A percentile compares a stretch with the other conserved stretches of the same genome.
Evolutionary conservation across 1,140 invertebrate species (phyloP).

Genomic region (Diorhabda sublineata): DNA sequence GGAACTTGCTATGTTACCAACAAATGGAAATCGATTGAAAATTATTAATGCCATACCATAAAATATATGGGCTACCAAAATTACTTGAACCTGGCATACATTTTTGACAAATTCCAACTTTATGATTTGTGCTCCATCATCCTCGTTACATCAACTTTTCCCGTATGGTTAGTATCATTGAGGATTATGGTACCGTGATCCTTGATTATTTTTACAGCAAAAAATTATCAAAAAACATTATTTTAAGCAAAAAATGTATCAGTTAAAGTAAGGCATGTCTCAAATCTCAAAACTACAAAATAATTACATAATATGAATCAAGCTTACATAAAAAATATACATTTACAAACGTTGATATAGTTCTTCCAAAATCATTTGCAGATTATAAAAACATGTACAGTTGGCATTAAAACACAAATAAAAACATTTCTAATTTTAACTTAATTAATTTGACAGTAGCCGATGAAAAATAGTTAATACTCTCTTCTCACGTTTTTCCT

Average conservation of each 20-base stretch:
- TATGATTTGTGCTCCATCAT: neutral
- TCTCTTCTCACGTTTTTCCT: neutral
- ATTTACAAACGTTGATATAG: too few relatives aligned
- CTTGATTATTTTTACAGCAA: slow-evolving; percentile 12
- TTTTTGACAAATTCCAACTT: neutral
- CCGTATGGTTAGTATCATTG: slow-evolving; percentile 11
- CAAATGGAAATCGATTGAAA: too few relatives aligned
- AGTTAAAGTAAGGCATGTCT: too few relatives aligned
- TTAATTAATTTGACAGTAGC: neutral
- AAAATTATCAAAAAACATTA: neutral
- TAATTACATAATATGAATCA: neutral
- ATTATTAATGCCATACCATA: too few relatives aligned
- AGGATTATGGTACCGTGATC: neutral
- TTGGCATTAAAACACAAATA: too few relatives aligned
- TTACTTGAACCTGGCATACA: too few relatives aligned
- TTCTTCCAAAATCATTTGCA: too few relatives aligned
- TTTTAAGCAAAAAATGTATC: slow-evolving; percentile 1
- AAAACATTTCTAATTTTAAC: neutral
- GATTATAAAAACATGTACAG: too few relatives aligned
- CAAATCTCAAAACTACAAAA: neutral
- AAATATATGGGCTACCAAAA: too few relatives aligned
- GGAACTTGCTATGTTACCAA: too few relatives aligned
- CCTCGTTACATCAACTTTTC: slow-evolving; percentile 14
- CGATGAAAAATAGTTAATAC: neutral
- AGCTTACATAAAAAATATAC: too few relatives aligned